phyloP scores from a whole-genome alignment of 2,797 vertebrate genomes.

The Scolopax bukidnonensis region DNA sequence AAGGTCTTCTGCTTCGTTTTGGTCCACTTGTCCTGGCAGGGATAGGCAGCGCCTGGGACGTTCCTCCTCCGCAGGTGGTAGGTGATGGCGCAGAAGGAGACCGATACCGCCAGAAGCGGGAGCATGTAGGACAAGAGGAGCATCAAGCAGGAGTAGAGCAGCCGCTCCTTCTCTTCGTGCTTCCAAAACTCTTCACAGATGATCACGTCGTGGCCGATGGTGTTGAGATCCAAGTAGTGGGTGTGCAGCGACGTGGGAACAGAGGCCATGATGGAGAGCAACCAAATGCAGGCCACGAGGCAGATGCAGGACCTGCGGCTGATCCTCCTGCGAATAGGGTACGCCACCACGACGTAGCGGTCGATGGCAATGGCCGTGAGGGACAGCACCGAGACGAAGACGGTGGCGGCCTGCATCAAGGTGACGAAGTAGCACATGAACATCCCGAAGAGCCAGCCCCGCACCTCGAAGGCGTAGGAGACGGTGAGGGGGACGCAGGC shows the following conservation, averaged over 20 bases:
- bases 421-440: slow-evolving; percentile 87
- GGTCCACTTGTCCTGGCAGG: slow-evolving; percentile 79
- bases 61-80: slow-evolving; percentile 80
- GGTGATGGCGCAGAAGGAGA: slow-evolving; percentile 89
- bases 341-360: slow-evolving; percentile 88
- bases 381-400: slow-evolving; percentile 87
- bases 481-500: slow-evolving; percentile 87
- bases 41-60: slow-evolving; percentile 71
- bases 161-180: slow-evolving; percentile 77
- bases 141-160: slow-evolving; percentile 87
- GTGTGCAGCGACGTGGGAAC: slow-evolving; percentile 82
- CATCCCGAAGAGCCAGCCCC: slow-evolving; percentile 86
- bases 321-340: slow-evolving; percentile 83
- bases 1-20: slow-evolving; percentile 87
- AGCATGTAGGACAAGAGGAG: slow-evolving; percentile 88
- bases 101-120: slow-evolving; percentile 82
- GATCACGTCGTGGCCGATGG: slow-evolving; percentile 83
- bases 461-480: slow-evolving; percentile 85
- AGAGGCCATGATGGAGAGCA: slow-evolving; percentile 81
- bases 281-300: slow-evolving; percentile 83
- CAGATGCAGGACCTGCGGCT: slow-evolving; percentile 79
- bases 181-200: slow-evolving; percentile 91
- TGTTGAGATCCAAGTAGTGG: slow-evolving; percentile 84
- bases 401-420: slow-evolving; percentile 85
- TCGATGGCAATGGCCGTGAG: slow-evolving; percentile 89